Base-by-base conservation (phyloP, 2,888 invertebrate genomes). In the Sesamia inferens region DNA sequence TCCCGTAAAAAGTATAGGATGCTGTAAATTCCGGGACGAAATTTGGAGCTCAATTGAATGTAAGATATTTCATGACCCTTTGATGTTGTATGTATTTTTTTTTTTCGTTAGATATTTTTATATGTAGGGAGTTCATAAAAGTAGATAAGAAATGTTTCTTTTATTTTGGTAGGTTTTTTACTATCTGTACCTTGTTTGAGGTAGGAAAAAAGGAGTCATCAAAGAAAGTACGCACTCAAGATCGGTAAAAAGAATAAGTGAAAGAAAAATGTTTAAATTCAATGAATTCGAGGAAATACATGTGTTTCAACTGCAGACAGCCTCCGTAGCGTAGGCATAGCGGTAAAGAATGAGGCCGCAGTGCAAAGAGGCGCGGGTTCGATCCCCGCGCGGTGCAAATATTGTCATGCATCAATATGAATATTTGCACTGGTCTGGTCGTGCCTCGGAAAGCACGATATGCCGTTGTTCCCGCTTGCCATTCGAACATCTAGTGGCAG, bases 31-130 rank as follows among this genome's bases (percentile, higher is more conserved):
- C 68, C 59, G 80, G 66, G 82, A 82, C 82, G 64, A 79, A 85
- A 84, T 77, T 84, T 84, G 82, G 80, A 80, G 79, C 78, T 82
- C 86, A 85, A 85, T 85, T 85, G 86, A 86, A 86, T 86, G 83
- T 82, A 68, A 86, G 80, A 76, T 74, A 85, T 84, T 85, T 85
- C 74, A 81, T 74, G 76, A 69, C 55, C 63, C 59, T 70, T 83
- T 85, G 79, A 85, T 85, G 68, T 71, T 58, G 47, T 59, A 51
- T 73, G 62, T 69, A 8, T 77, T 39, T 81, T 65, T 78, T 65
- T 78, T 73, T n/a, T 24, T 14, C 44, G 65, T 22, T 44, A 62
- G 19, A 58, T 79, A 74, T 71, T 58, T 62, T 74, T 62, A 61
- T 76, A 69, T 71, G 62, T 47, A 48, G 47, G 42, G 59, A 69